Conservation (phyloP, 2,113 vertebrate genomes). For the Rissa tridactyla region DNA sequence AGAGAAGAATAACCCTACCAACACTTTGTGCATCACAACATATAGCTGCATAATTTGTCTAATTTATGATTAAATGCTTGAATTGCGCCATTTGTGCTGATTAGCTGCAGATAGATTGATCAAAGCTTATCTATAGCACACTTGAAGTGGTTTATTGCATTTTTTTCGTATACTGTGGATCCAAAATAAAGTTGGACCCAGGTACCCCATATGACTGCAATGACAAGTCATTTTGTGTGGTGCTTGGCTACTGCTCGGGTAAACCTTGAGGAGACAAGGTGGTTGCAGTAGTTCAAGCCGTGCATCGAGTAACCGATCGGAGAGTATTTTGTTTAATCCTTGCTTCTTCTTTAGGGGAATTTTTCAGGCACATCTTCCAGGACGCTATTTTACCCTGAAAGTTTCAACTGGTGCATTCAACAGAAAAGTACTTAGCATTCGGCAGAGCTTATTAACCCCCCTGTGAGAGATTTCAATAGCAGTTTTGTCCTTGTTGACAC, state of each 20-base stretch:
- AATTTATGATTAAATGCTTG: not conserved
- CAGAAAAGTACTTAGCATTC: not conserved
- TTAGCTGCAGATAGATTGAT: not conserved
- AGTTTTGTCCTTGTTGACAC: not conserved
- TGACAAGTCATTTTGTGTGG: not conserved
- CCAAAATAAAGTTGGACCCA: not conserved
- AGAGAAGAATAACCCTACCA: not conserved
- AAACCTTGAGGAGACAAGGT: not conserved
- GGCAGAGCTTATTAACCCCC: not conserved
- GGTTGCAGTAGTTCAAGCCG: not conserved
- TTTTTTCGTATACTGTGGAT: not conserved
- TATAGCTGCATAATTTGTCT: not conserved
- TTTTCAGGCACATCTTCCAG: not conserved
- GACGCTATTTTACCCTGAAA: not conserved
- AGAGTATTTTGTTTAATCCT: not conserved
- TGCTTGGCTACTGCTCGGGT: not conserved
- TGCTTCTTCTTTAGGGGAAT: not conserved
- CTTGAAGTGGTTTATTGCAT: not conserved
- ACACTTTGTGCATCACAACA: not conserved
- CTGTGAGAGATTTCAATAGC: not conserved
- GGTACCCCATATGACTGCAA: fast-evolving
- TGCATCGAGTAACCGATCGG: not conserved
- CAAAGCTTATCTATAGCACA: not conserved
- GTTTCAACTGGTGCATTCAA: not conserved
- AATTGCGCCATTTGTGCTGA: not conserved